These are phyloP conservation scores for Mormyrus iriodes DNA, from an alignment of 2,113 vertebrate genomes.

Conservation along the genomic window DNA sequence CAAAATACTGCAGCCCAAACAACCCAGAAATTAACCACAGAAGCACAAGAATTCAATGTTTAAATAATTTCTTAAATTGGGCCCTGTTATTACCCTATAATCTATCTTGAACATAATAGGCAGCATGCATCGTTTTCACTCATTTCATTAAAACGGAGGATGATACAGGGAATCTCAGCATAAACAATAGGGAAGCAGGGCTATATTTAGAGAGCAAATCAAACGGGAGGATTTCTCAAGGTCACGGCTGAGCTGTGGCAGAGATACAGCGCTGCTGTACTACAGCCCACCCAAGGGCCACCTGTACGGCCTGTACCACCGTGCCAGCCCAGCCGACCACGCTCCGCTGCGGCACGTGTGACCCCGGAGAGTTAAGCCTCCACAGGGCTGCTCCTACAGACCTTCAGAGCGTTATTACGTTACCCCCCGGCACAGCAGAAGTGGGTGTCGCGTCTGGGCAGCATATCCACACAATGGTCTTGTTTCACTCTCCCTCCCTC, in stretches of 20 bases:
- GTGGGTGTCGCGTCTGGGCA: not conserved
- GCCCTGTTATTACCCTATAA: not conserved
- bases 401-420: not conserved
- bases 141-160: not conserved
- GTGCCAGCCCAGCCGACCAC: not conserved
- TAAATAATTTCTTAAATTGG: not conserved
- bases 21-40: not conserved
- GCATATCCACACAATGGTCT: not conserved
- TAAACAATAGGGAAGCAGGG: not conserved
- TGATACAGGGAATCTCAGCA: not conserved
- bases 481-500: conserved; percentile 27
- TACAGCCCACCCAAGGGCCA: not conserved
- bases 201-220: conserved; percentile 12
- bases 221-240: conserved; percentile 5
- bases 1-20: not conserved
- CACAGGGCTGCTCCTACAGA: not conserved
- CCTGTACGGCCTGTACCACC: not conserved
- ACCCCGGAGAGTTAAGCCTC: not conserved
- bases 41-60: not conserved
- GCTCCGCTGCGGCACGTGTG: not conserved
- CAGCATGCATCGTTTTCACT: not conserved
- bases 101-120: not conserved
- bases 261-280: fast-evolving
- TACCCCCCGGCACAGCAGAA: not conserved
- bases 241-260: not conserved